Base-by-base conservation (phyloP, 2,888 invertebrate species). In the Machimus atricapillus region DNA sequence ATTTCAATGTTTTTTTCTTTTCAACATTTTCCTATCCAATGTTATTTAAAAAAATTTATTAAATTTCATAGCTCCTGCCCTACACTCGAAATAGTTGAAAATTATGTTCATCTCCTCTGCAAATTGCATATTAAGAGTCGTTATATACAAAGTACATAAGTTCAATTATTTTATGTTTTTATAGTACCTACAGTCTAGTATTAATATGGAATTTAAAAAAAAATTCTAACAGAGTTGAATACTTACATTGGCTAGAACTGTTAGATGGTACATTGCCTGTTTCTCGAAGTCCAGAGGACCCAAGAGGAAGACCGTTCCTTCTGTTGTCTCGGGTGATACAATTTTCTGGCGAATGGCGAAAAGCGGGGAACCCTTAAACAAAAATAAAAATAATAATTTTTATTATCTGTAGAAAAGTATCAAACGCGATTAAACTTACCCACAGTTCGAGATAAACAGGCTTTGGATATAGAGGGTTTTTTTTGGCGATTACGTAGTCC, bases 251-350 rank as follows among this genome's bases (percentile, higher is more conserved):
- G 97, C 97, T 89, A 97, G 94, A 90, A 98, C 94, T n/a, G 96
- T 96, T 89, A 98, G 93, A 90, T 96, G 96, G 92, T 97, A 97
- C 94, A 97, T 96, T 85, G 97, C 97, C 92, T 96, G 96, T 85
- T 95, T 96, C 91, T 98, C 98, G 91, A 97, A 98, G 93, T 98
- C 98, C 90, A 98, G 93, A 89, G 96, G 95, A 85, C 96, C 96
- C 86, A 96, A 94, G 74, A 97, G 93, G 90, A 96, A 95, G 90
- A 97, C 95, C 4, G 96, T 95, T 76, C 97, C 97, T 91, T 97
- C 96, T 14, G 96, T 96, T 90, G 96, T 96, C 90, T 95, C 95
- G 3, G 95, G 94, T 12, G 96, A 95, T 73, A 96, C 94, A 88
- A 96, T 94, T 89, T 95, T 95, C 91, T 97, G 97, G 89, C 96